A percentile compares a stretch with the other conserved stretches of the same genome.
phyloP scores from a whole-genome alignment of 2,113 vertebrate species.

The Eupsittula cactorum region DNA sequence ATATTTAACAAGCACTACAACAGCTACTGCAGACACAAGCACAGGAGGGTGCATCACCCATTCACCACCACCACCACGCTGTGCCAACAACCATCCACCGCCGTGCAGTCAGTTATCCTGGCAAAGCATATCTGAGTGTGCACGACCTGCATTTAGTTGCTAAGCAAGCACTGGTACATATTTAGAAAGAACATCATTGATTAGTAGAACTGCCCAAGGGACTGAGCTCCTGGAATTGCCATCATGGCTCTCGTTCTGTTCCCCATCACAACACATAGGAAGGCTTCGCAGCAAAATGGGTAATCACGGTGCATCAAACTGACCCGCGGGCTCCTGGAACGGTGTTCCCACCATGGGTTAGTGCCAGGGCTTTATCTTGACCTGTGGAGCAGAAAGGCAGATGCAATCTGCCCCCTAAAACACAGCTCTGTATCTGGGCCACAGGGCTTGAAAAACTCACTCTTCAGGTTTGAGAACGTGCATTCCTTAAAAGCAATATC shows the following conservation, averaged over 20 bases:
- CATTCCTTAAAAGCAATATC: conserved; percentile 55
- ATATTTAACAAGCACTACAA: not conserved
- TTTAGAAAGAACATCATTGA: not conserved
- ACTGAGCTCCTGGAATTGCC: not conserved
- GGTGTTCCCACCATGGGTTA: not conserved
- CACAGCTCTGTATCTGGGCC: not conserved
- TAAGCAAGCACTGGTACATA: not conserved
- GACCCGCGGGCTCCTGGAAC: not conserved
- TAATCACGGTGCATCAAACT: not conserved
- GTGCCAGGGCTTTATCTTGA: conserved; percentile 18
- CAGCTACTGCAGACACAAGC: not conserved
- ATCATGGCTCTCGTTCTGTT: not conserved
- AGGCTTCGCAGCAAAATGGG: not conserved
- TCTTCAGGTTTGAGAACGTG: conserved; percentile 25
- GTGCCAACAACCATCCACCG: not conserved
- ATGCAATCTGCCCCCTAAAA: conserved; percentile 42
- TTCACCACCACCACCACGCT: not conserved
- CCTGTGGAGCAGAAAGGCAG: conserved; percentile 37
- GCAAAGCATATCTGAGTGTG: not conserved
- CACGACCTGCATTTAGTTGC: not conserved
- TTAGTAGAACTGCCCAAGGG: not conserved
- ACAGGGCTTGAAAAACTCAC: conserved; percentile 42
- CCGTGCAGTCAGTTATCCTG: not conserved
- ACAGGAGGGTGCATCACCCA: not conserved
- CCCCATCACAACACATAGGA: not conserved